A percentile compares a stretch with the other conserved stretches of the same genome.
These are phyloP conservation scores for Centropus bengalensis DNA, from an alignment of 2,113 vertebrate genomes.

Conservation along the genomic window DNA sequence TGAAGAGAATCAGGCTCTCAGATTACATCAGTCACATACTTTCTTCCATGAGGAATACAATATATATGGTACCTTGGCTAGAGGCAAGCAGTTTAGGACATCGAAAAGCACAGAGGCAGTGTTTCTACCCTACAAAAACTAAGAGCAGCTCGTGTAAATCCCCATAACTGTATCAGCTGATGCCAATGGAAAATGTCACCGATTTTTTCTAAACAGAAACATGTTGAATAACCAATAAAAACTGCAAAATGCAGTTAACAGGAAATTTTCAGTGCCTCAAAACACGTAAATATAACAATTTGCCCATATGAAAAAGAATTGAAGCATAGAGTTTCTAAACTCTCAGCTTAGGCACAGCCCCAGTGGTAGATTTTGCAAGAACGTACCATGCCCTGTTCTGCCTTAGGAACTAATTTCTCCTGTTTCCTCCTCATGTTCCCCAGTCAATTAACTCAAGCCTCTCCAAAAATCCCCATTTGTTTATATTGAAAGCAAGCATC, in stretches of 20 bases:
- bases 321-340: neutral
- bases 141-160: neutral
- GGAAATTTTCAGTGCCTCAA: neutral
- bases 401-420: neutral
- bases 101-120: neutral
- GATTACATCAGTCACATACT: neutral
- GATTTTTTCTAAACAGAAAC: neutral
- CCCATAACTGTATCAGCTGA: neutral
- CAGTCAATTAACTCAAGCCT: neutral
- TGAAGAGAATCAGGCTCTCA: neutral
- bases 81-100: neutral
- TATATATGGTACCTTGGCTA: neutral
- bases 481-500: neutral
- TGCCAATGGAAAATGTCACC: neutral
- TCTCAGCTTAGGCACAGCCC: neutral
- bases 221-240: neutral
- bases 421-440: fast-evolving
- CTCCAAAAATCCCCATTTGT: neutral
- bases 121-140: neutral
- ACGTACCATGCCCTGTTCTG: neutral
- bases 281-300: neutral
- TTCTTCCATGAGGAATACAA: neutral
- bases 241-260: neutral
- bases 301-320: neutral
- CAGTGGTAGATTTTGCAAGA: neutral